These are phyloP conservation scores for Adelognathus sp. DNA, from an alignment of 2,888 invertebrate genomes.

Conservation along the genomic window DNA sequence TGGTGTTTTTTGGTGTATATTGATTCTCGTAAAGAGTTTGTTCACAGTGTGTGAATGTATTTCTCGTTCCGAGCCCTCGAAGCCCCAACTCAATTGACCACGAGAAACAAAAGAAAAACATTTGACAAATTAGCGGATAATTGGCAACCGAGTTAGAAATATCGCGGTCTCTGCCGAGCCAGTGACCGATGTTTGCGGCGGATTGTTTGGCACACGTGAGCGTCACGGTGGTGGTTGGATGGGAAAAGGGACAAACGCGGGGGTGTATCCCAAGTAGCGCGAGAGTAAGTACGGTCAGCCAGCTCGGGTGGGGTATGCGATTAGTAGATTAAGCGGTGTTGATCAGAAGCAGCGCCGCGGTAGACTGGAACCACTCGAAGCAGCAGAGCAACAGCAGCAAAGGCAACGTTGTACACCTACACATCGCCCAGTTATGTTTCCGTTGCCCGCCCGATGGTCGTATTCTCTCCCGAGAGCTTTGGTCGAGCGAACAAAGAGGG, in stretches of 20 bases:
- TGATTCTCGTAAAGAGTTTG: too few relatives aligned
- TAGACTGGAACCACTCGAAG: background rate
- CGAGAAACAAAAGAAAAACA: background rate
- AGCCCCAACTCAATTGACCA: background rate
- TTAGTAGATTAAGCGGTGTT: constrained; percentile 53
- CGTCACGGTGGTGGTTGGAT: background rate
- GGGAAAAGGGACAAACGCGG: background rate
- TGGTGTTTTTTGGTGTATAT: too few relatives aligned
- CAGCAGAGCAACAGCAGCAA: too few relatives aligned
- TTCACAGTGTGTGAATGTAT: background rate
- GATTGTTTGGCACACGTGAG: constrained; percentile 11
- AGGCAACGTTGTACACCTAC: background rate
- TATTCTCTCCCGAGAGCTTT: too few relatives aligned
- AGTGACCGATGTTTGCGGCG: background rate
- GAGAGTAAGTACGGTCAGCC: constrained; percentile 35
- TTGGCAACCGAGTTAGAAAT: background rate
- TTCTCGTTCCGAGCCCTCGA: background rate
- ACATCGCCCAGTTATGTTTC: background rate
- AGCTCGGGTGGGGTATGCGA: constrained; percentile 47
- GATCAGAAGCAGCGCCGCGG: constrained; percentile 25
- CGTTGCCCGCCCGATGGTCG: constrained; percentile 22
- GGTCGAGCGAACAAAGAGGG: too few relatives aligned
- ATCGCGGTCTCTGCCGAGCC: background rate
- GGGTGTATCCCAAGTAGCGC: background rate
- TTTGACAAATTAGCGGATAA: background rate